Base-by-base conservation (phyloP, 2,888 invertebrate genomes). In the Hermaeophaga mercurialis region DNA sequence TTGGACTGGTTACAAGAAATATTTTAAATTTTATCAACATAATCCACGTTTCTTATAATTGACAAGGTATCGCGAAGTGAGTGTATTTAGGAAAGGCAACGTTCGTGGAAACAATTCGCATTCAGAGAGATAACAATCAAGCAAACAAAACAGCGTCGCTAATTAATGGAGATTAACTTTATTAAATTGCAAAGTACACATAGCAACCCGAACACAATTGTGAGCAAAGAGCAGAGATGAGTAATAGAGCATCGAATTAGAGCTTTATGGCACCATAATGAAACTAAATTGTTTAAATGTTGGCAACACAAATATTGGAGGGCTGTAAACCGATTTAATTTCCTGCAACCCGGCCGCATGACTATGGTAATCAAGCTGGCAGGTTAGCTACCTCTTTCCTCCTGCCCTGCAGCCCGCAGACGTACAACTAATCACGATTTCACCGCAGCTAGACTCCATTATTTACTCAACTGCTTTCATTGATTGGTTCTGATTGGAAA, bases 351-450 rank as follows among this genome's bases (percentile, higher is more conserved):
- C 71, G 67, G 72, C 74, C 73, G 73, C 74, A 75, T 74, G 74
- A 75, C 75, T 75, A 75, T 74, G 73, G 72, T 72, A 74, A 82
- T 81, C 81, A 81, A 63, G 52, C 54, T 80, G 79, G 73, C 71
- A 71, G 78, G 78, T 79, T 43, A 73, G 65, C 66, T 62, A 64
- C 66, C 65, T 64, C 62, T 69, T 31, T 58, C 60, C 63, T 57
- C 54, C 59, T 63, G 38, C 64, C 66, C 63, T 60, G 59, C 65
- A 54, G 61, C 65, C 61, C 62, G 59, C 66, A 65, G 68, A 73
- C 70, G 70, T 66, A 68, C 68, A 74, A 74, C 74, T 75, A 76
- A 74, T 76, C 75, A 73, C 70, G 70, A 72, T 69, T 72, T 71
- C 70, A 74, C 76, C 74, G 72, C 77, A 76, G 73, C 75, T 73